Percentiles rank a stretch among this genome's conserved stretches.
These are phyloP conservation scores for Drosophila robusta DNA, from an alignment of 2,888 invertebrate species.

Conservation along the genomic window DNA sequence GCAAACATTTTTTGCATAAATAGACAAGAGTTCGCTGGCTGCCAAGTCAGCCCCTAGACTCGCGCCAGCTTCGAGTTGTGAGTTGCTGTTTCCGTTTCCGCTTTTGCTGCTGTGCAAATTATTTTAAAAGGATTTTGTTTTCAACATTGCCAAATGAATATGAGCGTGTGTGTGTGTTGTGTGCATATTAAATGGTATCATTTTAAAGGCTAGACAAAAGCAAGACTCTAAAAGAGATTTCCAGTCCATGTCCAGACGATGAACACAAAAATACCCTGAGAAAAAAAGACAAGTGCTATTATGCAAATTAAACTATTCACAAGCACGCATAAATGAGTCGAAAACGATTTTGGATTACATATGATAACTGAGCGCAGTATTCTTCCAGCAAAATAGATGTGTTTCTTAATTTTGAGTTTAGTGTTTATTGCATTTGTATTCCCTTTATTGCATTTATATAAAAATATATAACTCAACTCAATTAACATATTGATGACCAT, in stretches of 20 bases:
- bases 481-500: not conserved
- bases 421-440: not conserved
- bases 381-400: too few relatives aligned
- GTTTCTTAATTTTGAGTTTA: too few relatives aligned
- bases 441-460: not conserved
- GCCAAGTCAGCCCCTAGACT: conserved; percentile 41
- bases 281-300: not conserved
- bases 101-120: conserved; percentile 59
- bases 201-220: conserved; percentile 46
- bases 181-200: conserved; percentile 44
- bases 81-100: conserved; percentile 74
- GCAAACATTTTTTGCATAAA: conserved; percentile 67
- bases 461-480: conserved; percentile 25
- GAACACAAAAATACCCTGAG: not conserved
- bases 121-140: conserved; percentile 75
- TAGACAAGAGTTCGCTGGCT: conserved; percentile 64
- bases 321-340: too few relatives aligned
- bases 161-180: conserved; percentile 11
- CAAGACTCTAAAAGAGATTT: conserved; percentile 13
- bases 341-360: too few relatives aligned
- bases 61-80: conserved; percentile 32
- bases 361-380: too few relatives aligned
- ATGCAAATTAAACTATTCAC: too few relatives aligned
- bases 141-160: conserved; percentile 40
- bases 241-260: not conserved